Conservation (phyloP, 2,888 invertebrate species). For the Oligia strigilis region DNA sequence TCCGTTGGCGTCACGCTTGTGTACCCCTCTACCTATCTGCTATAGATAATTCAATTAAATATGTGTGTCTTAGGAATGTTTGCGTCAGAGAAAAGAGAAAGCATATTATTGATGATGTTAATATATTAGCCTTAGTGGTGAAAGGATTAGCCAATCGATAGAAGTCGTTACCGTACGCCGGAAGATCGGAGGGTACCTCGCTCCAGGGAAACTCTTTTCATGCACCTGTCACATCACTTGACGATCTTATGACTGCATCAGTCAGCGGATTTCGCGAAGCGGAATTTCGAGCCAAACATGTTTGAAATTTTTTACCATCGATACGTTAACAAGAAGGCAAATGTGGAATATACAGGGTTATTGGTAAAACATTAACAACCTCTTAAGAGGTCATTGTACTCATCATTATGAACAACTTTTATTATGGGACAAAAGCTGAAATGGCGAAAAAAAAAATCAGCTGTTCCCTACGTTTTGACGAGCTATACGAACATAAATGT, state of each 20-base stretch:
- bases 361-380: too few relatives aligned
- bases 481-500: too few relatives aligned
- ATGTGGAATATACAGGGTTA: not conserved
- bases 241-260: not conserved
- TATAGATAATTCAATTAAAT: constrained; percentile 24
- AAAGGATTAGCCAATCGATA: not conserved
- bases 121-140: not conserved
- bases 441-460: too few relatives aligned
- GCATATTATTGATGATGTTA: constrained; percentile 24
- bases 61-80: constrained; percentile 39
- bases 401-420: too few relatives aligned
- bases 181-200: not conserved
- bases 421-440: too few relatives aligned
- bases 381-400: too few relatives aligned
- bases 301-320: not conserved
- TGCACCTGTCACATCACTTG: not conserved
- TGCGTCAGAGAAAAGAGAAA: constrained; percentile 48
- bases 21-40: not conserved
- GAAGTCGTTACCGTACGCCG: not conserved
- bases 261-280: not conserved
- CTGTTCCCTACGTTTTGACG: too few relatives aligned
- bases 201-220: not conserved
- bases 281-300: not conserved
- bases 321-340: not conserved
- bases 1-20: not conserved